Conservation (phyloP, 2,888 invertebrate genomes). For the Hyposoter dolosus region DNA sequence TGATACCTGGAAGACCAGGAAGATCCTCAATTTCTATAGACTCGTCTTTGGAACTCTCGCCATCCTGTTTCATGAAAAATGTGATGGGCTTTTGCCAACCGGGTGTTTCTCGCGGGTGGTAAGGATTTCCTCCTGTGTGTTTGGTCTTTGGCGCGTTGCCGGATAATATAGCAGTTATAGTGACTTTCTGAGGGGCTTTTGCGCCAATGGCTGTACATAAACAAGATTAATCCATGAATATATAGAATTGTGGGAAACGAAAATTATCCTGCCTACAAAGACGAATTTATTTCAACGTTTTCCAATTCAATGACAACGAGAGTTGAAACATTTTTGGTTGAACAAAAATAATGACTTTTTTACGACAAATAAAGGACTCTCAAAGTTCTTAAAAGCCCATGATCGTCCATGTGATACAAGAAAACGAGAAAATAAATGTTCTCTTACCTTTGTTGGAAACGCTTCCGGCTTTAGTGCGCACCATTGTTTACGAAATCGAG, state of each 20-base stretch:
- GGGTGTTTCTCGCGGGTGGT: constrained; percentile 86
- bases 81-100: constrained; percentile 87
- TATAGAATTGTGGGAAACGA: background rate
- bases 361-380: too few species aligned
- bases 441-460: constrained; percentile 71
- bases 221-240: background rate
- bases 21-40: constrained; percentile 14
- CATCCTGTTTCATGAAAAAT: constrained; percentile 80
- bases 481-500: constrained; percentile 65
- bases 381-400: background rate
- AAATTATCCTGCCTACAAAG: too few species aligned
- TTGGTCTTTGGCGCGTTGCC: constrained; percentile 47
- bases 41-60: constrained; percentile 40
- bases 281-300: background rate
- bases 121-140: constrained; percentile 85
- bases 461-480: constrained; percentile 73
- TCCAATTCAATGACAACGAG: background rate
- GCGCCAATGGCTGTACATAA: constrained; percentile 72
- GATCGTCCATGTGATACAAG: background rate
- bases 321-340: background rate
- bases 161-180: constrained; percentile 47
- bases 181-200: constrained; percentile 74
- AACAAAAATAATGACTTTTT: background rate
- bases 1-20: constrained; percentile 33
- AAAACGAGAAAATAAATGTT: background rate